A percentile compares a stretch with the other conserved stretches of the same genome.
Evolutionary conservation across 2,888 invertebrate species (phyloP).

Genomic region (Aleiodes alternator): DNA sequence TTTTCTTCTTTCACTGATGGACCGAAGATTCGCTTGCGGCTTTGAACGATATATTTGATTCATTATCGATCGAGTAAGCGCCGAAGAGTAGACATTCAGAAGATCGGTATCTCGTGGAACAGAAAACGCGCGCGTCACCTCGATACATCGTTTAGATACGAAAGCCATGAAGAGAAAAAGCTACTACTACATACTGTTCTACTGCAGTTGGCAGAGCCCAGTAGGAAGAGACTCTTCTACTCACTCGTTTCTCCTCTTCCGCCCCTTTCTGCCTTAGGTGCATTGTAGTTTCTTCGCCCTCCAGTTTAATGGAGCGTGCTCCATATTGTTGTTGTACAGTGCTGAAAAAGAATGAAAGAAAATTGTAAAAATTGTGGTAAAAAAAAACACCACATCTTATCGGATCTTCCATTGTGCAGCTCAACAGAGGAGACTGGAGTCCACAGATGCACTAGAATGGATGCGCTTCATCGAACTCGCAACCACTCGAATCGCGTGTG

Average conservation of each 20-base stretch:
- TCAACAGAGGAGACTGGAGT: slow-evolving; percentile 29
- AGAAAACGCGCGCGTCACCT: slow-evolving; percentile 50
- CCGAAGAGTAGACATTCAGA: slow-evolving; percentile 40
- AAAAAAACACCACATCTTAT: slow-evolving; percentile 56
- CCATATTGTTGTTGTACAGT: slow-evolving; percentile 51
- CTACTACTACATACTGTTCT: slow-evolving; percentile 27
- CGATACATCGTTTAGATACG: slow-evolving; percentile 51
- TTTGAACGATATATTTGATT: slow-evolving; percentile 27
- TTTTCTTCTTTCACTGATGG: neutral
- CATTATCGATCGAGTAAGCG: slow-evolving; percentile 44
- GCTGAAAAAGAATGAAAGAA: slow-evolving; percentile 5
- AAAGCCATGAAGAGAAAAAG: slow-evolving; percentile 19
- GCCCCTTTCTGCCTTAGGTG: slow-evolving; percentile 9
- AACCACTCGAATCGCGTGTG: neutral
- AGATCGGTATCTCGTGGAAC: slow-evolving; percentile 47
- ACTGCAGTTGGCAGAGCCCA: slow-evolving; percentile 16
- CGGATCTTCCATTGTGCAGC: slow-evolving; percentile 58
- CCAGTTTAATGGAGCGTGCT: slow-evolving; percentile 49
- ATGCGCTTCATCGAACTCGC: slow-evolving; percentile 53
- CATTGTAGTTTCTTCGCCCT: slow-evolving; percentile 37
- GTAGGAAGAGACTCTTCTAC: slow-evolving; percentile 14
- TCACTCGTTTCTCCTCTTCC: neutral
- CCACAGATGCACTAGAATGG: slow-evolving; percentile 44
- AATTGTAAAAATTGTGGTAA: neutral
- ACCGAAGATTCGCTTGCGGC: neutral